Base-by-base conservation (phyloP, 2,797 vertebrate genomes). In the Distichodus sexfasciatus region DNA sequence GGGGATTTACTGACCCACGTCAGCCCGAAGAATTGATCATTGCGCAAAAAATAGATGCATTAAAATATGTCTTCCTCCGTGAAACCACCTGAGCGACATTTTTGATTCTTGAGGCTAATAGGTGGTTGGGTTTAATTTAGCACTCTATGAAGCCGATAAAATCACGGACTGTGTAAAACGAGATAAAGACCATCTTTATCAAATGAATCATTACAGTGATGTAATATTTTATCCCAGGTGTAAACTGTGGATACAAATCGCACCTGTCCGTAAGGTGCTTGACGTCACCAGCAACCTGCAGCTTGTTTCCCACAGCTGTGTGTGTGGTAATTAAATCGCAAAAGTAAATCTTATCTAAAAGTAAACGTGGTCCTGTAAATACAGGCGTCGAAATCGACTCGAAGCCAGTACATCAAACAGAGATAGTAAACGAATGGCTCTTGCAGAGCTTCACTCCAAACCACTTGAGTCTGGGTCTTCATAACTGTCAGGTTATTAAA, bases 311-410 rank as follows among this genome's bases (percentile, higher is more conserved):
- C 21, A 67, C 36, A 26, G 35, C 50, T 53, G 35, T 3, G 35
- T 3, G 0, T 4, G n/a, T 21, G 8, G 35, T 61, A 51, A 66
- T 60, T 65, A 62, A 66, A 74, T 46, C 3, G 19, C 28, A 19
- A 71, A n/a, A n/a, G n/a, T n/a, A n/a, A n/a, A n/a, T n/a, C 59
- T 47, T 62, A 66, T 71, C 67, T 58, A 17, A 63, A 66, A 70
- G 53, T 58, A 58, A 74, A 66, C 19, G 46, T 19, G 5, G 28
- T 15, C 24, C 12, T 7, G 47, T 33, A 48, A 58, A 61, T 21
- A 48, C 41, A 71, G 12, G n/a, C 54, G 14, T 47, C 31, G 4
- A n/a, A 72, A 69, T 59, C 51, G 64, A 76, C 70, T 65, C 15
- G 38, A 23, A 53, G 15, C 44, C 24, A 23, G 69, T 47, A 69